Evolutionary conservation across 2,113 vertebrate species (phyloP).

Genomic region (Petromus typicus): DNA sequence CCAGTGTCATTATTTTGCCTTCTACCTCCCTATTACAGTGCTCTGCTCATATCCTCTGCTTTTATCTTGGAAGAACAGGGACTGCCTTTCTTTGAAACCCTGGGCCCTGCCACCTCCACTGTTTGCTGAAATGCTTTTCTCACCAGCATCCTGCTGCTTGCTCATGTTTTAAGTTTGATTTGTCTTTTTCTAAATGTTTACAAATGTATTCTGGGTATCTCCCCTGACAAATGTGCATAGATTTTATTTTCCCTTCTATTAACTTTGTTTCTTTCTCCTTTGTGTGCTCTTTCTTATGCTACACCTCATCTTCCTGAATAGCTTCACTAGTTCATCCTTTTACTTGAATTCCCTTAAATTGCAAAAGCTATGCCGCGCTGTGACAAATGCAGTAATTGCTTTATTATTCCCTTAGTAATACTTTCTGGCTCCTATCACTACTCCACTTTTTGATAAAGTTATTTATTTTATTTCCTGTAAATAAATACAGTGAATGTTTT

Average conservation of each 20-base stretch:
- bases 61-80: not conserved
- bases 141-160: not conserved
- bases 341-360: not conserved
- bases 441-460: not conserved
- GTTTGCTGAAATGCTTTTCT: not conserved
- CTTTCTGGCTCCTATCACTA: not conserved
- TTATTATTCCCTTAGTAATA: not conserved
- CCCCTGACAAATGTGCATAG: not conserved
- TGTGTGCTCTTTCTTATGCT: not conserved
- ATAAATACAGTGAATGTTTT: not conserved
- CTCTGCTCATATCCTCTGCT: not conserved
- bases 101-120: fast-evolving
- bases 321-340: not conserved
- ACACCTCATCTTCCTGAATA: not conserved
- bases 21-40: not conserved
- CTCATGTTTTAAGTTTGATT: not conserved
- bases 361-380: not conserved
- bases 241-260: not conserved
- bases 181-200: not conserved
- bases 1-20: not conserved
- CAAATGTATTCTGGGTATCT: not conserved
- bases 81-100: not conserved
- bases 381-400: not conserved
- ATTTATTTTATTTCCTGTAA: not conserved
- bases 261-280: not conserved